Conservation (phyloP, 2,113 vertebrate genomes). For the Benitochromis conjunctus region DNA sequence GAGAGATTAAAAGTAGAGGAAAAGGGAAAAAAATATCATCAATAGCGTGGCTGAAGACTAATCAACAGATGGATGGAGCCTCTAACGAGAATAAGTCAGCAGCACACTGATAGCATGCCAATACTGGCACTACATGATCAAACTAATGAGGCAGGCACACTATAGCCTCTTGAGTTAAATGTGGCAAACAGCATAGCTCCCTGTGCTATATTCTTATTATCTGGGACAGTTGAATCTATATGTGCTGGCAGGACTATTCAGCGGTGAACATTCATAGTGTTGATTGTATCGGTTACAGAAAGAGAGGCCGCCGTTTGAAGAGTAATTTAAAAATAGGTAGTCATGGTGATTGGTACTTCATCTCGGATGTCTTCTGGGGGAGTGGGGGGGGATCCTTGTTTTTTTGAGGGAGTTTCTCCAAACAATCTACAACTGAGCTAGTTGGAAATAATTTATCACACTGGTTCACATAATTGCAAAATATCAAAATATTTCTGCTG, state of each 20-base stretch:
- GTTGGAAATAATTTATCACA: not conserved
- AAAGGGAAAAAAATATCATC: conserved; percentile 7
- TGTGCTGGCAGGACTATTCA: not conserved
- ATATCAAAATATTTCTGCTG: not conserved
- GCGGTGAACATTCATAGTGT: not conserved
- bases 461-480: not conserved
- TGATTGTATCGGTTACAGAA: not conserved
- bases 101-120: not conserved
- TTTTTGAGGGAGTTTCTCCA: fast-evolving
- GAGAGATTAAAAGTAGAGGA: not conserved
- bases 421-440: not conserved
- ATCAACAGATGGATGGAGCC: conserved; percentile 41
- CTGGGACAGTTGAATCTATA: conserved; percentile 10
- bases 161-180: not conserved
- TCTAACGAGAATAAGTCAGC: conserved; percentile 14
- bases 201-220: not conserved
- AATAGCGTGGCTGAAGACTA: conserved; percentile 22
- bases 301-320: not conserved
- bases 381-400: not conserved
- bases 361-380: not conserved
- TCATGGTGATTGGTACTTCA: not conserved
- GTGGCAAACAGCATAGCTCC: conserved; percentile 6
- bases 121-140: not conserved
- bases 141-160: conserved; percentile 12
- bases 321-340: not conserved